Evolutionary conservation across 2,888 invertebrate genomes (phyloP), one percentile per base, ranked within the genome.

Genomic region (Brachylomia viminalis): DNA sequence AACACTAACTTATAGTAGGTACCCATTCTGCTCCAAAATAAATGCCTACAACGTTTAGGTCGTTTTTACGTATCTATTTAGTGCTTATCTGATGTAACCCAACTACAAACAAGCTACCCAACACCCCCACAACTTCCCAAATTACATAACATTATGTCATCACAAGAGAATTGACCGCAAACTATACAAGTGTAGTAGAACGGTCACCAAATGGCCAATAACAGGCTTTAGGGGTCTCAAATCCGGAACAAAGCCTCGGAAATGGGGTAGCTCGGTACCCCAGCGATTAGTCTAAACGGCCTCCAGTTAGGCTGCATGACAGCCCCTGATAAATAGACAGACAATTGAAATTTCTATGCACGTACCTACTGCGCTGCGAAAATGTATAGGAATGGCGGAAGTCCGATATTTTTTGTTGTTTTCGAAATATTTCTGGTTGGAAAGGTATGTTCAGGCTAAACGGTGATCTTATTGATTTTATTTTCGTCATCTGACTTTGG

Each of bases 221-320:
- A 87, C 73, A 49, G 74, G 66, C 62, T 78, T 85, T 80, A 77
- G 49, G 59, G 67, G 66, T 52, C 77, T 82, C 27, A 79, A 87
- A 87, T 83, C 79, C 78, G 73, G 66, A 74, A 81, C 80, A 85
- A 87, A 84, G 79, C 79, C 73, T 56, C 71, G 54, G 62, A 70
- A 87, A 81, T 77, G 72, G 65, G 79, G 78, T 75, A 72, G 72
- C 64, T 72, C 10, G 58, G 72, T 74, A 74, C 73, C 76, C 70
- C 64, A 62, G 61, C 73, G 75, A 87, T 87, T 87, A 88, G 79
- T 85, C 73, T 83, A 72, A 88, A 87, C 67, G 72, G 58, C 64
- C 75, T 67, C 56, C 59, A 38, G 56, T 52, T 58, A 66, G 56
- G 72, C 71, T 70, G 68, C 73, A 33, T 84, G 87, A 71, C 87